A percentile compares a stretch with the other conserved stretches of the same genome.
Evolutionary conservation across 2,797 vertebrate species (phyloP).

Genomic region (Melanotaenia boesemani): DNA sequence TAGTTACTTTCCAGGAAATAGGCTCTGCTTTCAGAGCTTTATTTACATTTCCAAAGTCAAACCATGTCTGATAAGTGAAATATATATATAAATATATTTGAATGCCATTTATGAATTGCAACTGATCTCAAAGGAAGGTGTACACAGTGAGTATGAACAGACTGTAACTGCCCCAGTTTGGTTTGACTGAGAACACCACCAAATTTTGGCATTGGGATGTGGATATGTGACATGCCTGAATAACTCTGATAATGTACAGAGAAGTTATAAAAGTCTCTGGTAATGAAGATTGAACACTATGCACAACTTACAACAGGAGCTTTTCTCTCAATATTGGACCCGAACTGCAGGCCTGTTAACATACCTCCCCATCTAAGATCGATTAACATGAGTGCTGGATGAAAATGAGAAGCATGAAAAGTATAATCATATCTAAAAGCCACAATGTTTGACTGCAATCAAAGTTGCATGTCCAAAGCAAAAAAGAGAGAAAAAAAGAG

Average conservation of each 20-base stretch:
- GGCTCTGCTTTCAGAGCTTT: neutral
- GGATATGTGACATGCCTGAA: neutral
- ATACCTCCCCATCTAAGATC: slow-evolving; percentile 7
- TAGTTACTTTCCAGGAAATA: neutral
- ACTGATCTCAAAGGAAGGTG: neutral
- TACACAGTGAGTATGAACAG: neutral
- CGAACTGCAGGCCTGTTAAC: slow-evolving; percentile 26
- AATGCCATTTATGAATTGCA: slow-evolving; percentile 1
- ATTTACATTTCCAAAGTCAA: neutral
- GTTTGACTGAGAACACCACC: neutral
- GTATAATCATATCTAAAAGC: neutral
- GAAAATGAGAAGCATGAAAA: slow-evolving; percentile 37
- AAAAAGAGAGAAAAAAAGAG: neutral
- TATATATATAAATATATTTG: too few species aligned
- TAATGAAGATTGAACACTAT: too few species aligned
- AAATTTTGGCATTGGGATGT: neutral
- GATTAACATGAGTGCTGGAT: slow-evolving; percentile 20
- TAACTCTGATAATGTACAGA: neutral
- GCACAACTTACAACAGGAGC: neutral
- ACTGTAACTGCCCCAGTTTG: neutral
- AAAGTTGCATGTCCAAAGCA: neutral
- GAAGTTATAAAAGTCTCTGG: neutral
- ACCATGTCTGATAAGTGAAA: neutral
- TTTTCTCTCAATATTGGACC: neutral
- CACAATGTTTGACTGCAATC: neutral